Percentiles rank a stretch among this genome's conserved stretches.
Conservation (phyloP, 2,888 invertebrate genomes). For the Dolichomitus sp. region DNA sequence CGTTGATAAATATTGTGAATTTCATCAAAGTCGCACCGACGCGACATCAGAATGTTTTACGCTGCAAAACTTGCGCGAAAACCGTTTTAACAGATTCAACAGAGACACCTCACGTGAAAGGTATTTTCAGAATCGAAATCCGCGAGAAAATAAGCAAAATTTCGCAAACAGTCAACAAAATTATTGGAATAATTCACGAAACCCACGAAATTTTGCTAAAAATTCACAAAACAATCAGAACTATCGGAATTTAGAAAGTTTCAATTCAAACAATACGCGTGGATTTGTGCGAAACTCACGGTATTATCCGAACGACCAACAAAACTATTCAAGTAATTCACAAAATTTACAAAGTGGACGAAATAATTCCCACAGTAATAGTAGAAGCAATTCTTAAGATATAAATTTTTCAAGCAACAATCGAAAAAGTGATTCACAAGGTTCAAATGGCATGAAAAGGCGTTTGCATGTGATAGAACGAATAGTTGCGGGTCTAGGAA, state of each 20-base stretch:
- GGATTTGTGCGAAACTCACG: background rate
- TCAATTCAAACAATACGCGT: background rate
- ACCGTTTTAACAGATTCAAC: background rate
- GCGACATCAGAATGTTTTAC: background rate
- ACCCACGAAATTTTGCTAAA: background rate
- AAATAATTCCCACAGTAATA: background rate
- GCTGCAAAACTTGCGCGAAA: background rate
- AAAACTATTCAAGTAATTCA: background rate
- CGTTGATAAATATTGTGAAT: background rate
- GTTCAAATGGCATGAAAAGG: background rate
- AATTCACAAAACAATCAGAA: background rate
- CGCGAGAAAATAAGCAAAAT: background rate
- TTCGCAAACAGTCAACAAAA: background rate
- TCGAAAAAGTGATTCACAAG: background rate
- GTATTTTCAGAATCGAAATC: background rate
- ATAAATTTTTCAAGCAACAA: background rate
- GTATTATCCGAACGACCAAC: background rate
- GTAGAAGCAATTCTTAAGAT: background rate
- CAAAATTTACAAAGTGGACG: too few relatives aligned
- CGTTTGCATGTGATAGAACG: too few relatives aligned
- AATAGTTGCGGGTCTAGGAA: background rate
- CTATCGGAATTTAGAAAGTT: background rate
- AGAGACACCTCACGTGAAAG: slow-evolving; percentile 7
- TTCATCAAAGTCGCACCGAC: background rate
- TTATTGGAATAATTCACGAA: too few relatives aligned